Base-by-base conservation (phyloP, 2,888 invertebrate genomes). In the Aquatica leii region DNA sequence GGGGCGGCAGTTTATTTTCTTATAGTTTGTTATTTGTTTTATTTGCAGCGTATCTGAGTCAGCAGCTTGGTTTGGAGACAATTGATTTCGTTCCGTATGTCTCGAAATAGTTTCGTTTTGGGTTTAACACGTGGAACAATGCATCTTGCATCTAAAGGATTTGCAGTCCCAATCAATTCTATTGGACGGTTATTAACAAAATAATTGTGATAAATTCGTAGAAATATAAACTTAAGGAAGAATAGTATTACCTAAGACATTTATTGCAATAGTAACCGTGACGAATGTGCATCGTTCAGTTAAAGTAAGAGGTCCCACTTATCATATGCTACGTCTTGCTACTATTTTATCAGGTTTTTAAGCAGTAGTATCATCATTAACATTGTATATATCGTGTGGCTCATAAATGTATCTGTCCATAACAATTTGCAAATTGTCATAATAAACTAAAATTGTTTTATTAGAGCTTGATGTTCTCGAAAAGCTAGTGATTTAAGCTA, bases 281-380 rank as follows among this genome's bases (percentile, higher is more conserved):
- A 76, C 70, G 24, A 76, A 37, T 4, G 68, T 68, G 17, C 73
- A 73, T 37, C 74, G 48, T 69, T 78, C 76, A 18, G 67, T 74
- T 11, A 76, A 77, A 15, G 76, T 76, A 3, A 76, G 20, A 8
- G 65, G 43, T 9, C 76, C 76, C 6, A 79, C 68, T 60, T 78
- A 74, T 52, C 73, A 74, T 3, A 55, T 48, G 11, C 77, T 77
- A 64, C 70, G 71, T 46, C 60, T 65, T 6, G 76, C 78, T 53
- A 80, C 51, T n/a, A 80, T 58, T 69, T 50, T 68, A 43, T 66
- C 55, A 4, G 80, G 79, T 59, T 74, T 77, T 59, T 80, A 78
- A 1, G 81, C 80, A 1, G 80, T 80, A 6, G 80, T 79, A 0
- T 79, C 65, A 0, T 81, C 77, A 55, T 80, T 79, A 17, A 77